Base-by-base conservation (phyloP, 2,113 vertebrate genomes). In the Gymnorhina tibicen region DNA sequence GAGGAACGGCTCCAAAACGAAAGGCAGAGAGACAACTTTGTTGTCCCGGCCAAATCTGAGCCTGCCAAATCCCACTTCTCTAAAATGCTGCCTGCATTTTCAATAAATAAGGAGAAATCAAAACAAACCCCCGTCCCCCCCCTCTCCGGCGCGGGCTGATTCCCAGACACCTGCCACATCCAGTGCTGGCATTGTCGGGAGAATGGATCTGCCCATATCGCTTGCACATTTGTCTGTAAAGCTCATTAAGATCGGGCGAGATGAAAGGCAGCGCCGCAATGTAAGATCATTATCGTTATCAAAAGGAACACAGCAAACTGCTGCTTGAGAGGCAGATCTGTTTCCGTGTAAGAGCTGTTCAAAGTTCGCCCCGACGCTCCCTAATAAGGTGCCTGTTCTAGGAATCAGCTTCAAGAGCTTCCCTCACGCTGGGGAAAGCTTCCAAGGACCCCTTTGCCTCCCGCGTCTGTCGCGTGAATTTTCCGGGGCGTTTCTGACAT, bases 251-350 rank as follows among this genome's bases (percentile, higher is more conserved):
- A 95, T 91, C 73, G 90, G 41, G 90, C 16, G 44, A 95, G 96
- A 97, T 97, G 96, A 97, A 96, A 97, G 96, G 93, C 95, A 75
- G 90, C 33, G n/a, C 79, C 58, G 93, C 82, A 78, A 93, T 97
- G 95, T 97, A 97, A 97, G 96, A 97, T 97, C 96, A 96, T 97
- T 97, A 97, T 96, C 95, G 13, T 70, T 96, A 97, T 97, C 96
- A 97, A 96, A 97, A 96, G 95, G 85, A 97, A 97, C 96, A 96
- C 95, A 89, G 95, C 72, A 78, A 94, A 81, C 91, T 86, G 90
- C 92, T 94, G 96, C 95, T 94, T 50, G 32, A 93, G 93, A 97
- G 92, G 93, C 96, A 96, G 93, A 94, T 97, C 89, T 96, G 88
- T 97, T 96, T 95, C 92, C 66, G 33, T 91, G 85, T 93, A 69